Evolutionary conservation across 2,113 vertebrate genomes (phyloP).

Genomic region (Otocyon megalotis): DNA sequence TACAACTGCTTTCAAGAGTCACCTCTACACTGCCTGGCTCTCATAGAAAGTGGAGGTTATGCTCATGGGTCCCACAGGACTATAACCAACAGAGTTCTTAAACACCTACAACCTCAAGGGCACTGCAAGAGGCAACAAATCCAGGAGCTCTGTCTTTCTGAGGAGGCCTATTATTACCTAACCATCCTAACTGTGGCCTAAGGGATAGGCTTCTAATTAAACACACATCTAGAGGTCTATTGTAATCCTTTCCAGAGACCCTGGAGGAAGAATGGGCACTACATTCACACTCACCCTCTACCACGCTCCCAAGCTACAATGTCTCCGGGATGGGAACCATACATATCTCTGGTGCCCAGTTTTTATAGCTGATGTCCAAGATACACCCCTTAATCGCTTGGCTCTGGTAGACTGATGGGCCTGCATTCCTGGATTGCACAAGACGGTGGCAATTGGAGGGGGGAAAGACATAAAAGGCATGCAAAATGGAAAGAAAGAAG

Average conservation of each 20-base stretch:
- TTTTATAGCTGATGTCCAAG: not conserved
- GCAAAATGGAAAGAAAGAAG: not conserved
- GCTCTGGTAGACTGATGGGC: not conserved
- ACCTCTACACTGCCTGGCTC: not conserved
- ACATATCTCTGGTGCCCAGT: not conserved
- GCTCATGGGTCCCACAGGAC: not conserved
- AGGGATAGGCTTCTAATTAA: not conserved
- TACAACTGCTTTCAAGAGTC: not conserved
- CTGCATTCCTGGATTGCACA: not conserved
- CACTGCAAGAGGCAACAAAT: not conserved
- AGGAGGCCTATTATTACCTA: not conserved
- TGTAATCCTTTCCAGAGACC: not conserved
- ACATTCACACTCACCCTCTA: not conserved
- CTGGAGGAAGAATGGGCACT: not conserved
- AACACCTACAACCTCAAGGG: not conserved
- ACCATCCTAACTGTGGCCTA: not conserved
- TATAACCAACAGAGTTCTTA: not conserved
- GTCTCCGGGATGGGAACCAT: not conserved
- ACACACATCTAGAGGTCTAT: not conserved
- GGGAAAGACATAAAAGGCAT: not conserved
- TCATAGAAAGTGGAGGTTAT: not conserved
- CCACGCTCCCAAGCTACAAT: not conserved
- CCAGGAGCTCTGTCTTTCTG: not conserved
- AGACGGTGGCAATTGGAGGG: not conserved
- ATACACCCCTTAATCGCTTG: not conserved